Percentiles rank a stretch among this genome's conserved stretches.
Conservation (phyloP, 1,140 invertebrate genomes). For the Sitodiplosis mosellana region DNA sequence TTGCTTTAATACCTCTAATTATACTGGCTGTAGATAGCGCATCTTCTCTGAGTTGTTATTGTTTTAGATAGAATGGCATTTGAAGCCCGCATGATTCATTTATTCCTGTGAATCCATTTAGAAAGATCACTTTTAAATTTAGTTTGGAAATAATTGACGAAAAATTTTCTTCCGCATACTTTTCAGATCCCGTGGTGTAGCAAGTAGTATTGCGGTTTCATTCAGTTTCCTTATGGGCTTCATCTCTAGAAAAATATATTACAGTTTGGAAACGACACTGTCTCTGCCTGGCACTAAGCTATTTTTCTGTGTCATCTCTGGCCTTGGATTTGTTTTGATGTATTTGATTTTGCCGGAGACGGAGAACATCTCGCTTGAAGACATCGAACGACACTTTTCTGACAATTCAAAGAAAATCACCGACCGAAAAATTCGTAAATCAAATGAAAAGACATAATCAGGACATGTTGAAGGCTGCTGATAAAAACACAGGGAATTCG, state of each 20-base stretch:
- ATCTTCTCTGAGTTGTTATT: too few relatives aligned
- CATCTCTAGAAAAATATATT: constrained; percentile 39
- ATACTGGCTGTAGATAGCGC: too few relatives aligned
- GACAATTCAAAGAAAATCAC: constrained; percentile 17
- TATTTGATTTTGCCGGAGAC: constrained; percentile 61
- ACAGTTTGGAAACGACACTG: constrained; percentile 28
- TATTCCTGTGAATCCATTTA: too few relatives aligned
- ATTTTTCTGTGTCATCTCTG: constrained; percentile 9
- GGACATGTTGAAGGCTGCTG: too few relatives aligned
- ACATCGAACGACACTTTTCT: constrained; percentile 42
- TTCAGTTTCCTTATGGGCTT: constrained; percentile 39
- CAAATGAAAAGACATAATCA: too few relatives aligned
- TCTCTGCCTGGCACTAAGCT: constrained; percentile 23
- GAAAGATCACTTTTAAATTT: too few relatives aligned
- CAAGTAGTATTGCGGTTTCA: constrained; percentile 34
- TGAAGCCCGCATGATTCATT: too few relatives aligned
- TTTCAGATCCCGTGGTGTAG: constrained; percentile 29
- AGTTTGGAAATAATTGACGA: too few relatives aligned
- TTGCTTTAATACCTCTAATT: too few relatives aligned
- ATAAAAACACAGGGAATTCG: too few relatives aligned
- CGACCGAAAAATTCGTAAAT: constrained; percentile 3
- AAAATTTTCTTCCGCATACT: too few relatives aligned
- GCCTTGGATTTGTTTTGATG: constrained; percentile 28
- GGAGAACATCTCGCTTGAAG: constrained; percentile 51
- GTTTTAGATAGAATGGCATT: too few relatives aligned